Evolutionary conservation across 2,797 vertebrate species (phyloP), one percentile per base, ranked within the genome.

Genomic region (Myotis planiceps): DNA sequence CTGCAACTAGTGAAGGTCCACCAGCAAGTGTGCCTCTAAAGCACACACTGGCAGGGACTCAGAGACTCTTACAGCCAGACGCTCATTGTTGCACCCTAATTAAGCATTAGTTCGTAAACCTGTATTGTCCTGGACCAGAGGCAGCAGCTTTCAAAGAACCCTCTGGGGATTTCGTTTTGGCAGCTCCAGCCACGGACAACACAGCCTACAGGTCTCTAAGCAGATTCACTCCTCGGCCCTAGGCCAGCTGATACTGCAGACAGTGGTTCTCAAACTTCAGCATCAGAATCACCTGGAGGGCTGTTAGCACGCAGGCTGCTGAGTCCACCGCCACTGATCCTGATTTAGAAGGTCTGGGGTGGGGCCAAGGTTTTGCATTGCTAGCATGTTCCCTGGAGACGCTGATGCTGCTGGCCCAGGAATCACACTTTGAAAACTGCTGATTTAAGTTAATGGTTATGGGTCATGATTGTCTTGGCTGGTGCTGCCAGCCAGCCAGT

Each of bases 21-120:
- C 49, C 39, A 76, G 21, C 8, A 39, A 68, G 29, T 13, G 27
- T 23, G 71, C 13, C 76, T 79, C 72, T 8, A 18, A 78, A 51
- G 72, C 49, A 79, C 27, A 13, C 84, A 39, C 0, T 15, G 53
- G 69, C 76, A 83, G 71, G 39, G 25, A 34, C 25, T 9, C 13
- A 53, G 39, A 49, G 42, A 29, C 6, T 53, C 72, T 27, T 9
- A 32, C n/a, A 65, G 80, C 65, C 39, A 66, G 63, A 60, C 7
- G 34, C 13, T 27, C 66, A 25, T 18, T 74, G 58, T 34, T 65
- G 51, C 13, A 14, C 0, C 0, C 49, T 86, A 81, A 83, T 32
- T 74, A 91, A 89, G 82, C 66, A 15, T 91, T 47, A 19, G 39
- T 93, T 84, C 85, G 14, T 47, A 88, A 88, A 65, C 84, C 65